Conservation (phyloP, 2,888 invertebrate genomes). For the Nephrotoma guestfalica region DNA sequence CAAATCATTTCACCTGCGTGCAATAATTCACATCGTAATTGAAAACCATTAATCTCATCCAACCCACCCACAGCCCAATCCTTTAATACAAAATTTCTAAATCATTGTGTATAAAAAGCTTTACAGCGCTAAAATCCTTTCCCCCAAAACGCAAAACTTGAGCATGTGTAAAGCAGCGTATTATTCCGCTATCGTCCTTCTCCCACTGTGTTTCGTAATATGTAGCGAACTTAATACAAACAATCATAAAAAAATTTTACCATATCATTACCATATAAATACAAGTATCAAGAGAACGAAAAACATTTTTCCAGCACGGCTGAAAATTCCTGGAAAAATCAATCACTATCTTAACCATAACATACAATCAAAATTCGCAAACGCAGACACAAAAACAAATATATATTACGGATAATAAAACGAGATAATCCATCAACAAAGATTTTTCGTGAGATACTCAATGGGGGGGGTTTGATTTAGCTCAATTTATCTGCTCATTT, state of each 20-base stretch:
- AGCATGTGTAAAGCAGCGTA: background rate
- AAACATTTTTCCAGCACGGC: background rate
- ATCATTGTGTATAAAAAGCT: background rate
- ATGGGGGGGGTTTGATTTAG: background rate
- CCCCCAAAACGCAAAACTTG: background rate
- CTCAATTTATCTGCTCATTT: background rate
- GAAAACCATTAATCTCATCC: background rate
- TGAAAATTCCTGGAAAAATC: background rate
- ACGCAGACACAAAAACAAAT: background rate
- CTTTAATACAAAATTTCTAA: background rate
- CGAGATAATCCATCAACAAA: background rate
- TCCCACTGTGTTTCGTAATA: background rate
- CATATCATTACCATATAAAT: background rate
- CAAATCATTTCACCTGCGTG: background rate
- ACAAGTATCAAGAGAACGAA: background rate
- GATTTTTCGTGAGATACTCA: background rate
- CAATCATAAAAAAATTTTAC: background rate
- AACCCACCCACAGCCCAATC: background rate
- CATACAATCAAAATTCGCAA: background rate
- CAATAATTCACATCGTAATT: background rate
- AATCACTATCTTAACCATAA: background rate
- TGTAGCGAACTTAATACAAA: background rate
- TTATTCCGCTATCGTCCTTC: background rate
- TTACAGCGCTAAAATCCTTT: background rate
- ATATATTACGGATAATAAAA: background rate